Conservation (phyloP, 1,140 invertebrate genomes). For the Drosophila navojoa region DNA sequence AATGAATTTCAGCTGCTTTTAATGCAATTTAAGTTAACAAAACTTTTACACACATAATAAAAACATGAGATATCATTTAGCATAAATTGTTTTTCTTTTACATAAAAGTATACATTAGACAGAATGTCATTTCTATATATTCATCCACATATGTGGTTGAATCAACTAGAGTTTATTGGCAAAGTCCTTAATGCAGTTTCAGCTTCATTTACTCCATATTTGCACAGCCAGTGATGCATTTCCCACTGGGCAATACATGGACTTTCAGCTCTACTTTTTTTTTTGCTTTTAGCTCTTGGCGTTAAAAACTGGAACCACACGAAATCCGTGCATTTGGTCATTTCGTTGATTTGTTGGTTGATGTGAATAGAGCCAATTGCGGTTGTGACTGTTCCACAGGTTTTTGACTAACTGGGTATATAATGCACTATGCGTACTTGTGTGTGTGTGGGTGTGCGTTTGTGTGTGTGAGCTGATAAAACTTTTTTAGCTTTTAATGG, state of each 20-base stretch:
- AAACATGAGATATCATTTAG: too few relatives aligned
- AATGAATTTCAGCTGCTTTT: too few relatives aligned
- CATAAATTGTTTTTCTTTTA: too few relatives aligned
- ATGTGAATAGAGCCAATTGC: slow-evolving; percentile 3
- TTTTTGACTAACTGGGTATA: background rate
- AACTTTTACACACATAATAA: too few relatives aligned
- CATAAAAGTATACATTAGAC: too few relatives aligned
- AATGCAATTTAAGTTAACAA: background rate
- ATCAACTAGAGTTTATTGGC: too few relatives aligned
- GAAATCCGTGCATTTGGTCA: slow-evolving; percentile 26
- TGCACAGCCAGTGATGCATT: background rate
- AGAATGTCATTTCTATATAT: too few relatives aligned
- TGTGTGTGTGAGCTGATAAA: background rate
- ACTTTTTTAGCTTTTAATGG: too few relatives aligned
- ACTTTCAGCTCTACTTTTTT: background rate
- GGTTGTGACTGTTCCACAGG: background rate
- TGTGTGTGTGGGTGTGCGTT: too few relatives aligned
- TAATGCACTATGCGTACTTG: background rate
- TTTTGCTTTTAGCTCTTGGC: slow-evolving; percentile 19
- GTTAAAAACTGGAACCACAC: slow-evolving; percentile 21
- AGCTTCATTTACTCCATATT: too few relatives aligned
- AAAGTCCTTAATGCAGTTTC: too few relatives aligned
- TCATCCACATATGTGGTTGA: too few relatives aligned
- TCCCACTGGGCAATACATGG: background rate
- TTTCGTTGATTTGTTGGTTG: slow-evolving; percentile 13